Evolutionary conservation across 2,113 vertebrate genomes (phyloP).

Genomic region (Mormyrus lacerda): DNA sequence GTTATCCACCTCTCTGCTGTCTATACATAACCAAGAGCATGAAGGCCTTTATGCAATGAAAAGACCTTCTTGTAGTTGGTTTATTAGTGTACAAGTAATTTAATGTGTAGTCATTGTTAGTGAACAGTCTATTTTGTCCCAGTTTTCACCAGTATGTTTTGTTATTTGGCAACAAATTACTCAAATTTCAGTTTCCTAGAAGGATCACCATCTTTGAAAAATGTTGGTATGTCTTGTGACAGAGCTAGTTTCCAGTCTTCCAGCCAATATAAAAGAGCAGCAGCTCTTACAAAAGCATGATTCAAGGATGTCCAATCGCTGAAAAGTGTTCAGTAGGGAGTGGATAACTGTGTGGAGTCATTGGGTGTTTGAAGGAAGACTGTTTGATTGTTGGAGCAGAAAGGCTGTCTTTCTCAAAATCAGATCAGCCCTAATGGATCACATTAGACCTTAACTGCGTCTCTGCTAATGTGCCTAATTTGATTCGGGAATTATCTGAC

Average conservation of each 20-base stretch:
- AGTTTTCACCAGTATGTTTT: not conserved
- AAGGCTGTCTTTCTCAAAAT: not conserved
- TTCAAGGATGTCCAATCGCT: not conserved
- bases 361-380: not conserved
- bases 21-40: not conserved
- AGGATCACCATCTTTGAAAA: not conserved
- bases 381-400: constrained; percentile 1
- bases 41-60: not conserved
- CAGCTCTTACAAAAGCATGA: not conserved
- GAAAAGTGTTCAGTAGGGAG: not conserved
- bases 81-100: not conserved
- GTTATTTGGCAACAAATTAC: not conserved
- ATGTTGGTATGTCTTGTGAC: not conserved
- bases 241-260: not conserved
- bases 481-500: constrained; percentile 10
- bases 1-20: not conserved
- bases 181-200: not conserved
- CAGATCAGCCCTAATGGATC: constrained; percentile 12
- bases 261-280: not conserved
- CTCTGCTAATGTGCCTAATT: constrained; percentile 19
- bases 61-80: not conserved
- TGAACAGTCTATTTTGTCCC: not conserved
- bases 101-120: not conserved
- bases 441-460: constrained; percentile 1
- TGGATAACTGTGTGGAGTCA: not conserved